Conservation (phyloP, 2,888 invertebrate genomes). For the Acleris sparsana region DNA sequence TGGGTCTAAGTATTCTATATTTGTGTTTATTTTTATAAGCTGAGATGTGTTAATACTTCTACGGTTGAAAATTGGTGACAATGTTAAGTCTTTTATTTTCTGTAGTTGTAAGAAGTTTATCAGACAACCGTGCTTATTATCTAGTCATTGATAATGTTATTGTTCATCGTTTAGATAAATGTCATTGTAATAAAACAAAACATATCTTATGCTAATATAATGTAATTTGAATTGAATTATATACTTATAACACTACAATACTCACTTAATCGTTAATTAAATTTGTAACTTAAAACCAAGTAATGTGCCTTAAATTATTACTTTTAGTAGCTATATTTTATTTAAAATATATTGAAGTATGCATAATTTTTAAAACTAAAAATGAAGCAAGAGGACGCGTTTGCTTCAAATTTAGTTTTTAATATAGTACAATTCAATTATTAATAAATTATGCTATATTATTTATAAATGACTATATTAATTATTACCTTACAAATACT, state of each 20-base stretch:
- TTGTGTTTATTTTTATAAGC: too few relatives aligned
- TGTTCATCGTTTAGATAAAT: neutral
- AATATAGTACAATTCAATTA: slow-evolving; percentile 11
- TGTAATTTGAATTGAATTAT: slow-evolving; percentile 49
- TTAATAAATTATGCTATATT: slow-evolving; percentile 11
- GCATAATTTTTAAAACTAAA: slow-evolving; percentile 17
- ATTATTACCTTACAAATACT: slow-evolving; percentile 26
- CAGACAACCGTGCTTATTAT: neutral
- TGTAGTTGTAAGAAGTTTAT: neutral
- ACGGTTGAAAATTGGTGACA: too few relatives aligned
- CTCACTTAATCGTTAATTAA: slow-evolving; percentile 10
- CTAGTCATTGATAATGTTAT: slow-evolving; percentile 30
- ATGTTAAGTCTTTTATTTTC: too few relatives aligned
- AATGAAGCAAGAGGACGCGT: slow-evolving; percentile 41
- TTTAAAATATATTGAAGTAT: neutral
- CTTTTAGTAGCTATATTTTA: slow-evolving; percentile 13
- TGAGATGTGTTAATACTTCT: too few relatives aligned
- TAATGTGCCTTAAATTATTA: slow-evolving; percentile 34
- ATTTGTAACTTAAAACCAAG: slow-evolving; percentile 1
- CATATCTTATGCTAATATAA: slow-evolving; percentile 27
- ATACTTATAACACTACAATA: slow-evolving; percentile 55
- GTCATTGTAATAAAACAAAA: slow-evolving; percentile 19
- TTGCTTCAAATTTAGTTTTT: slow-evolving; percentile 37
- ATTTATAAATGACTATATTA: slow-evolving; percentile 1
- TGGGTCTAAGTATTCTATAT: too few relatives aligned